Evolutionary conservation across 2,888 invertebrate species (phyloP).

Genomic region (Agonopterix subpropinquella): DNA sequence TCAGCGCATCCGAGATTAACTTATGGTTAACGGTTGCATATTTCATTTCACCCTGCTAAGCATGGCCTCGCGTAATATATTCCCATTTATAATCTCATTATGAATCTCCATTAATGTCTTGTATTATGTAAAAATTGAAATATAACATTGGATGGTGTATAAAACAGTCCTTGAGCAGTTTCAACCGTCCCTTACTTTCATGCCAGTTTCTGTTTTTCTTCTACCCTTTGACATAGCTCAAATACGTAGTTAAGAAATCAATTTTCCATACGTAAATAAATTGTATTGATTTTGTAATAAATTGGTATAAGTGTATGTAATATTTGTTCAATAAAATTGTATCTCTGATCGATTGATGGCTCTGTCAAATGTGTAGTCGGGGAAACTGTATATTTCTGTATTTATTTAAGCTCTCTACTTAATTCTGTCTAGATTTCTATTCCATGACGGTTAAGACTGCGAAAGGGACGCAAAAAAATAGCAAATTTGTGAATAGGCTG

Average conservation of each 20-base stretch:
- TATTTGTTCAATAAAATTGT: conserved; percentile 6
- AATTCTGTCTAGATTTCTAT: conserved; percentile 8
- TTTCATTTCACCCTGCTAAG: conserved; percentile 67
- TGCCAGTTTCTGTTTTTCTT: conserved; percentile 3
- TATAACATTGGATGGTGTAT: conserved; percentile 67
- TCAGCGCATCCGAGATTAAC: conserved; percentile 56
- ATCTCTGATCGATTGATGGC: background rate
- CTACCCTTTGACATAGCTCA: conserved; percentile 1
- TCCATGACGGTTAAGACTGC: conserved; percentile 29
- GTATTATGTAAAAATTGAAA: conserved; percentile 58
- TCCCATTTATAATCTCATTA: conserved; percentile 67
- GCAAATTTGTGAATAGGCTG: conserved; percentile 52
- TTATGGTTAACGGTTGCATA: conserved; percentile 62
- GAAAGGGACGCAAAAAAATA: conserved; percentile 60
- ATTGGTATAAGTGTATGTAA: no score
- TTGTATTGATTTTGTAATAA: conserved; percentile 2
- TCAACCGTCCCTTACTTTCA: conserved; percentile 9
- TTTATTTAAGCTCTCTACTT: conserved; percentile 11
- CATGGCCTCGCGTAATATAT: conserved; percentile 61
- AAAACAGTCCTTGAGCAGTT: conserved; percentile 32
- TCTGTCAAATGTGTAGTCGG: conserved; percentile 2
- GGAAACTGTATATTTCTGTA: background rate
- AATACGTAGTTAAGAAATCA: background rate
- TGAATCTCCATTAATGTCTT: conserved; percentile 62
- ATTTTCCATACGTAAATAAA: background rate